Evolutionary conservation across 1,140 invertebrate genomes (phyloP).

Genomic region (Diorhabda carinulata): DNA sequence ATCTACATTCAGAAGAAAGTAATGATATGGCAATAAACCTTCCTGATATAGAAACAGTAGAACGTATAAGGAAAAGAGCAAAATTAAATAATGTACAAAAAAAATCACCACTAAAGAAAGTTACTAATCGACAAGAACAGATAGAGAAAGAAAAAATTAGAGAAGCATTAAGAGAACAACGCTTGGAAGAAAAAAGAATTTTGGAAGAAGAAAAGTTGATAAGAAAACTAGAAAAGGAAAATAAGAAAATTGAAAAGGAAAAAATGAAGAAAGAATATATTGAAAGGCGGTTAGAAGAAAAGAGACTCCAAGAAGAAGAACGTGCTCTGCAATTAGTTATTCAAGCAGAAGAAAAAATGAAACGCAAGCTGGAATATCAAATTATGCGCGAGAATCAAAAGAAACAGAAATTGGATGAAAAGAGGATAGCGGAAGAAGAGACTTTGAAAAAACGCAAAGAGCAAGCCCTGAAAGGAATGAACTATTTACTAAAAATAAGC

Average conservation of each 20-base stretch:
- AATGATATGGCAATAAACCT: constrained; percentile 11
- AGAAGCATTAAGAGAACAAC: not conserved
- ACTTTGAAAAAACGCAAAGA: constrained; percentile 5
- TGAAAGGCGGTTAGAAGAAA: not conserved
- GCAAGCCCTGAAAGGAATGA: constrained; percentile 18
- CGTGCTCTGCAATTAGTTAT: too few relatives aligned
- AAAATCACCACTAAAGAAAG: constrained; percentile 1
- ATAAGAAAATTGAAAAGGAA: not conserved
- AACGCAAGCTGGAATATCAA: not conserved
- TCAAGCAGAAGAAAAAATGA: not conserved
- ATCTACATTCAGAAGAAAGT: constrained; percentile 1
- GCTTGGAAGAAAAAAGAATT: not conserved
- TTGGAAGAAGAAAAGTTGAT: not conserved
- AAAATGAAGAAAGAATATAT: not conserved
- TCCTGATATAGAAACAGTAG: constrained; percentile 11
- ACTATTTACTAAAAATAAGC: constrained; percentile 10
- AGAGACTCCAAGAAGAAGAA: not conserved
- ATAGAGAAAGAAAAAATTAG: not conserved
- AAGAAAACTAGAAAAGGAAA: not conserved
- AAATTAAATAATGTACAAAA: not conserved
- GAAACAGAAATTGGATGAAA: constrained; percentile 2
- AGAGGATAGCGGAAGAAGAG: constrained; percentile 12
- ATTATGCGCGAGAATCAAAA: constrained; percentile 1
- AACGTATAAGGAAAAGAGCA: constrained; percentile 5
- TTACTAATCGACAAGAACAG: not conserved